These are phyloP conservation scores for Morbakka virulenta DNA, from an alignment of 30 jellyfish, hydroid and myxozoan species.

Conservation along the genomic window DNA sequence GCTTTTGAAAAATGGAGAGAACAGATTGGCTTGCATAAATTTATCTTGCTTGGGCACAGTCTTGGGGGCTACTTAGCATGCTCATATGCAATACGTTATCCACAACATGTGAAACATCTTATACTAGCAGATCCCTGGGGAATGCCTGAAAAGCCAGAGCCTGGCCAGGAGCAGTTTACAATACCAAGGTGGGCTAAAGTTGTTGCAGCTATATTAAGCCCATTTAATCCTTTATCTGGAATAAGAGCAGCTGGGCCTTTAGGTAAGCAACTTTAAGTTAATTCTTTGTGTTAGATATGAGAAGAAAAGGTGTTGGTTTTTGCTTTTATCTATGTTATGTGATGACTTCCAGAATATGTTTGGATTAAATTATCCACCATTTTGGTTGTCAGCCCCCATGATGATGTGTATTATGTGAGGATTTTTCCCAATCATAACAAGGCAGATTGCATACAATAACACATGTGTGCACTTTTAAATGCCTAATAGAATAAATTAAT, in stretches of 20 bases:
- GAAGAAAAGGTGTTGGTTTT: too few species aligned
- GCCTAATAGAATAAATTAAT: too few species aligned
- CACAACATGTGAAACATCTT: slow-evolving; percentile 88
- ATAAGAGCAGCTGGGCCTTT: slow-evolving; percentile 97
- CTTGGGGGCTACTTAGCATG: slow-evolving; percentile 95
- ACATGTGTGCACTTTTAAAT: too few species aligned
- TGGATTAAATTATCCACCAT: too few species aligned
- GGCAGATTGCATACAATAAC: neutral
- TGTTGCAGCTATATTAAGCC: slow-evolving; percentile 89
- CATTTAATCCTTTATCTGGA: slow-evolving; percentile 90
- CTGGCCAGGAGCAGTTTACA: slow-evolving; percentile 86
- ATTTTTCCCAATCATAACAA: neutral
- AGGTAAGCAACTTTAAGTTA: too few species aligned
- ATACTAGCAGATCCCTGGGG: slow-evolving; percentile 99
- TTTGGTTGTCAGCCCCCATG: too few species aligned
- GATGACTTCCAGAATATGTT: too few species aligned
- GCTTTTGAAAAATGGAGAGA: slow-evolving; percentile 94
- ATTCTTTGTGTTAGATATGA: too few species aligned
- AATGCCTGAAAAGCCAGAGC: slow-evolving; percentile 93
- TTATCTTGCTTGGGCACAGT: slow-evolving; percentile 94
- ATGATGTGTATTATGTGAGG: too few species aligned
- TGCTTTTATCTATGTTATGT: too few species aligned
- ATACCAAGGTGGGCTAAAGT: slow-evolving; percentile 94
- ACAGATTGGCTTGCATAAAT: slow-evolving; percentile 68
- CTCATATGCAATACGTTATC: slow-evolving; percentile 78